phyloP scores from a whole-genome alignment of 2,888 invertebrate species.

The Cantharis rufa region DNA sequence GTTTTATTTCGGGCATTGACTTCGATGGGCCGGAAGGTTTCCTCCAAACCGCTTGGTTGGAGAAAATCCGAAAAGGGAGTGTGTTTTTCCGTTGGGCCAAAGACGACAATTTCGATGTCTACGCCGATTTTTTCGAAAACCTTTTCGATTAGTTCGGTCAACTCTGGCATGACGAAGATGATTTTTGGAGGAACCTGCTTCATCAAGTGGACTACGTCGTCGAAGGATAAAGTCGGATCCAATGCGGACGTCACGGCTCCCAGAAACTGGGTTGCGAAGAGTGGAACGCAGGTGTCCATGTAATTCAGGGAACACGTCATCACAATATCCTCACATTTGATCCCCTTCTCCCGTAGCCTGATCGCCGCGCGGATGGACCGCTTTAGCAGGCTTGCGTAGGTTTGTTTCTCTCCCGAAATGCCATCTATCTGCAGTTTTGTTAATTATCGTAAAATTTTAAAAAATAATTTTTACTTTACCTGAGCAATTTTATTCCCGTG shows the following conservation, averaged over 20 bases:
- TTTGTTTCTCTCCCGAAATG: slow-evolving; percentile 41
- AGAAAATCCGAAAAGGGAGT: slow-evolving; percentile 15
- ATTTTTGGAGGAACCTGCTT: slow-evolving; percentile 28
- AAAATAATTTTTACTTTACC: background rate
- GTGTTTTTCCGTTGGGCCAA: slow-evolving; percentile 21
- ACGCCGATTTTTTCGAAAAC: background rate
- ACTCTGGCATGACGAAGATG: slow-evolving; percentile 9
- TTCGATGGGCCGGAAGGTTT: slow-evolving; percentile 27
- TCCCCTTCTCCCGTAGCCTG: slow-evolving; percentile 41
- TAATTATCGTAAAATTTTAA: background rate
- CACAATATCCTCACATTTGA: slow-evolving; percentile 56
- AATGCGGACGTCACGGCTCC: slow-evolving; percentile 48
- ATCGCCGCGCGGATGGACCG: slow-evolving; percentile 8
- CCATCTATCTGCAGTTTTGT: slow-evolving; percentile 11
- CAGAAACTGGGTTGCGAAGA: slow-evolving; percentile 56
- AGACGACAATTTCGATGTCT: slow-evolving; percentile 14
- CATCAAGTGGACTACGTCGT: slow-evolving; percentile 38
- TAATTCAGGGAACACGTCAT: slow-evolving; percentile 57
- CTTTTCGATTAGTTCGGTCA: slow-evolving; percentile 2
- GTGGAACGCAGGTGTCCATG: slow-evolving; percentile 54
- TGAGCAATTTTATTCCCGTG: background rate
- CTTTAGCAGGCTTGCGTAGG: slow-evolving; percentile 43
- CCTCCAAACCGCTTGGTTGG: slow-evolving; percentile 16
- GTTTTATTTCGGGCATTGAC: slow-evolving; percentile 26
- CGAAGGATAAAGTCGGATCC: slow-evolving; percentile 39